Evolutionary conservation across 2,113 vertebrate species (phyloP), one percentile per base, ranked within the genome.

Genomic region (Parus major): DNA sequence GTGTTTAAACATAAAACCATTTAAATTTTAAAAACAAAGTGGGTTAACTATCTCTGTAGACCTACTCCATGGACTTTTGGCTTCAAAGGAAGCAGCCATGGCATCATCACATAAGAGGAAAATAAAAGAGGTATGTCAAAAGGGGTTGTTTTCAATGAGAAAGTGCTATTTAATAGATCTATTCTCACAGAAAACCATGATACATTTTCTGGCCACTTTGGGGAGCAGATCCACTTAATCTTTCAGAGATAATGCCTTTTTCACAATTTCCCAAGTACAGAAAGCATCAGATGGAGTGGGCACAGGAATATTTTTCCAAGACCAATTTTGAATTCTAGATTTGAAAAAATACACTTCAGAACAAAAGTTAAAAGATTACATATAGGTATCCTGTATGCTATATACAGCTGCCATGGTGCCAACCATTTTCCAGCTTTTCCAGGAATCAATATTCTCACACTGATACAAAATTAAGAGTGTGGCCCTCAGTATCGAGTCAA

Each of bases 11-110:
- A 28, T 15, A 86, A 80, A 13, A 9, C 4, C 4, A 16, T 28
- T 42, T 56, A 18, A 6, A 53, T 41, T 50, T 41, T 4, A 44
- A 76, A 76, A 64, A 4, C 10, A 41, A 10, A 36, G 7, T 25
- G 7, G 3, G 17, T 11, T 18, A 19, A 27, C 31, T 66, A 19
- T 8, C n/a, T 73, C 14, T 39, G 19, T 21, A 81, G 56, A 56
- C 10, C 10, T 25, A 36, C 10, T 70, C 17, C 19, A 21, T 1
- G 33, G 41, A 56, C 6, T n/a, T 63, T 12, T 0, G 2, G 19
- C 24, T 36, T 22, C 8, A 49, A 56, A 35, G 52, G 41, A 25
- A 53, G 17, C 13, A 56, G 61, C 13, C 15, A 23, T 3, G 9
- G 23, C 5, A 39, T 27, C 46, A 27, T 19, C 46, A 70, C 3